Percentiles rank a stretch among this genome's conserved stretches.
Conservation (phyloP, 2,113 vertebrate genomes). For the Istiophorus platypterus region DNA sequence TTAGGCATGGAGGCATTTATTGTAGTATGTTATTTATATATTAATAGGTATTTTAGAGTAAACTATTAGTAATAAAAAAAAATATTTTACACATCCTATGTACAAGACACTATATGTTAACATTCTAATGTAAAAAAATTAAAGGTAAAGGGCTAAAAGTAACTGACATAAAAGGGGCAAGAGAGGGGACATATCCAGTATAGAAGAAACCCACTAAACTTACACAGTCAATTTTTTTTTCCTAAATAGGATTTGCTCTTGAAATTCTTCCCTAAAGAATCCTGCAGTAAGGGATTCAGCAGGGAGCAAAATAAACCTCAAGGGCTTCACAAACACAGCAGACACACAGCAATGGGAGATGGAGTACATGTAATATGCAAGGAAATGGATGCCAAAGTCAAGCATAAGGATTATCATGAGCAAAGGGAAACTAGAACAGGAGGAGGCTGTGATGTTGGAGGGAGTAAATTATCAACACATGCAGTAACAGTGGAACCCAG, state of each 20-base stretch:
- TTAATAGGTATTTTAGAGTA: no score
- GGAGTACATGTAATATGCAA: constrained; percentile 10
- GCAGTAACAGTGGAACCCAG: background rate
- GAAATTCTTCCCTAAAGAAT: constrained; percentile 3
- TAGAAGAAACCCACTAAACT: background rate
- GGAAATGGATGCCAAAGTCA: constrained; percentile 35
- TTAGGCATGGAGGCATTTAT: background rate
- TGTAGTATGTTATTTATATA: background rate
- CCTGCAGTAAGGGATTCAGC: constrained; percentile 16
- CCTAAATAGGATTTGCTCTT: constrained; percentile 3
- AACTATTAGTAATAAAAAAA: no score
- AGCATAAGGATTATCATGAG: background rate
- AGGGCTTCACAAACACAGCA: constrained; percentile 13
- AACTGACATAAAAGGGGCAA: background rate
- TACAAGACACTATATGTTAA: no score
- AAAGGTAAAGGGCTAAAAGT: background rate
- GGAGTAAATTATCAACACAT: constrained; percentile 13
- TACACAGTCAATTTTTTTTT: background rate
- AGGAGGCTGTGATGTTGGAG: constrained; percentile 15
- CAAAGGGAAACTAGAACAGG: constrained; percentile 19
- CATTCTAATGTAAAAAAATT: background rate
- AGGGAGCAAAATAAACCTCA: constrained; percentile 14
- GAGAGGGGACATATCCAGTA: background rate
- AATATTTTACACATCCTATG: no score
- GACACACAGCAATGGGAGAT: constrained; percentile 15